Evolutionary conservation across 2,797 vertebrate species (phyloP).

Genomic region (Schizothorax lantsangensis): DNA sequence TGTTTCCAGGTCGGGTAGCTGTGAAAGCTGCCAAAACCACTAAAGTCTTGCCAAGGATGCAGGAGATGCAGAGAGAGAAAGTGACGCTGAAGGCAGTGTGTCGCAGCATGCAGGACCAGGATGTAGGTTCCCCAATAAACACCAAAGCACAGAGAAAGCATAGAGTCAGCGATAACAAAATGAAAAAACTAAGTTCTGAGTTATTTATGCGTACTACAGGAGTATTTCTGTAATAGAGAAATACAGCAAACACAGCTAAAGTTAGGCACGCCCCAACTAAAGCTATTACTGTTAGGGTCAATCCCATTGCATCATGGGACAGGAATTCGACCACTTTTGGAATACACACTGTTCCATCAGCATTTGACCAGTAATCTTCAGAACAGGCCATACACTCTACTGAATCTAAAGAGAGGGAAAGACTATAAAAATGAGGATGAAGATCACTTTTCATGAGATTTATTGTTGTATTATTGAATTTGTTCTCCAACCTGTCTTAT

Average conservation of each 20-base stretch:
- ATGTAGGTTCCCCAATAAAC: conserved; percentile 78
- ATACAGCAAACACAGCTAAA: conserved; percentile 67
- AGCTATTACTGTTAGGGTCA: conserved; percentile 71
- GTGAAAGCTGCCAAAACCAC: conserved; percentile 79
- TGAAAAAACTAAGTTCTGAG: conserved; percentile 80
- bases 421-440: background rate
- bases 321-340: conserved; percentile 76
- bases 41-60: conserved; percentile 79
- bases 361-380: conserved; percentile 76
- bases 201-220: conserved; percentile 78
- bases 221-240: conserved; percentile 73
- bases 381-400: conserved; percentile 76
- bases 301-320: conserved; percentile 73
- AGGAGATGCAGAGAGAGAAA: conserved; percentile 80
- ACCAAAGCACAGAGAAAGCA: conserved; percentile 77
- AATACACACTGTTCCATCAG: conserved; percentile 72
- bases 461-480: background rate
- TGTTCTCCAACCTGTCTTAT: conserved; percentile 73
- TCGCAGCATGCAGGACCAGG: conserved; percentile 80
- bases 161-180: conserved; percentile 72
- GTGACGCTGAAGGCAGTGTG: conserved; percentile 79
- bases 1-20: conserved; percentile 75
- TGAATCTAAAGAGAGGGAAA: conserved; percentile 67
- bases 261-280: conserved; percentile 73
- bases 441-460: background rate